Percentiles rank a stretch among this genome's conserved stretches.
Conservation (phyloP, 2,797 vertebrate genomes). For the Paratrypauchen microcephalus region DNA sequence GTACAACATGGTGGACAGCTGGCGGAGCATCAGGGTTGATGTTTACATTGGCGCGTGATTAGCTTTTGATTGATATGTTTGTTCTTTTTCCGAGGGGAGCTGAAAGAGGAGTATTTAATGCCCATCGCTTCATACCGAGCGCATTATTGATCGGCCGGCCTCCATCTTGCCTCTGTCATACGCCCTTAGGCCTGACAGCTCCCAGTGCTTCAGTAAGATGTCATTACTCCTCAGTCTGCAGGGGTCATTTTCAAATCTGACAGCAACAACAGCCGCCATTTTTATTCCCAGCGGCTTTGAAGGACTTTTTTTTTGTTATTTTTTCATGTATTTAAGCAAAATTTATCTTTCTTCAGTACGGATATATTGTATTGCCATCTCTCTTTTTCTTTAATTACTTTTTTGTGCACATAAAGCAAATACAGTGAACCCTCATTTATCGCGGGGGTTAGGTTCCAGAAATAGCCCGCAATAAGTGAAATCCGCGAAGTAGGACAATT, state of each 20-base stretch:
- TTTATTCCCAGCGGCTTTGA: constrained; percentile 2
- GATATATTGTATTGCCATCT: no score
- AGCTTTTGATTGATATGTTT: constrained; percentile 68
- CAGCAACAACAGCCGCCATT: constrained; percentile 11
- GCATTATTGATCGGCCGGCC: constrained; percentile 62
- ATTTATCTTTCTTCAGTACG: no score
- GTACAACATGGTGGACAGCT: constrained; percentile 33
- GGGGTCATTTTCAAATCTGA: constrained; percentile 43
- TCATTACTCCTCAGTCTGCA: constrained; percentile 45
- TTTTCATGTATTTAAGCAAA: no score
- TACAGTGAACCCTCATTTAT: no score
- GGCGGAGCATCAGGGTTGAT: constrained; percentile 26
- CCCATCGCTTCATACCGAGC: constrained; percentile 63
- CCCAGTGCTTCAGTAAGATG: constrained; percentile 52
- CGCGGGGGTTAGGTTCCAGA: no score
- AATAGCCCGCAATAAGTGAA: no score
- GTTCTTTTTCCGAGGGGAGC: constrained; percentile 47
- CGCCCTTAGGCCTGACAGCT: constrained; percentile 56
- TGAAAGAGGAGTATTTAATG: constrained; percentile 66
- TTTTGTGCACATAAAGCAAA: no score
- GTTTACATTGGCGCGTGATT: constrained; percentile 49
- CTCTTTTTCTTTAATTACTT: no score
- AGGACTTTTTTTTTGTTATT: no score
- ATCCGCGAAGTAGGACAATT: no score
- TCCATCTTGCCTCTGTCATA: constrained; percentile 65